Conservation (phyloP, 1,140 invertebrate genomes). For the Akabosia matsudoensis region DNA sequence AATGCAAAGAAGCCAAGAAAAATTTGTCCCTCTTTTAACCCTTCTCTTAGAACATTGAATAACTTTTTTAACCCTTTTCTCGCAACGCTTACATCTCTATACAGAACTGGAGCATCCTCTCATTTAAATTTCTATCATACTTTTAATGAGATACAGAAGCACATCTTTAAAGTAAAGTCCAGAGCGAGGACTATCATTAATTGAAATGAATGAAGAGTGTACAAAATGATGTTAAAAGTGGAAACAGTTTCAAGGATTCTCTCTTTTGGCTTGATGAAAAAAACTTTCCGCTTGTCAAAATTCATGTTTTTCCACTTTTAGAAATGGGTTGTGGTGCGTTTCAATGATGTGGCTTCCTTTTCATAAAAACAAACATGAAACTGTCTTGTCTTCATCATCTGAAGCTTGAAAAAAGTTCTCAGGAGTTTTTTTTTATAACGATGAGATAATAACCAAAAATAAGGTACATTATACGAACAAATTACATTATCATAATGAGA, state of each 20-base stretch:
- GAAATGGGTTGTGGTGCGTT: conserved; percentile 2
- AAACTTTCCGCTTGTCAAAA: conserved; percentile 2
- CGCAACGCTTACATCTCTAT: background rate
- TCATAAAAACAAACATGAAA: background rate
- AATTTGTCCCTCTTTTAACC: background rate
- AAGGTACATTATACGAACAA: no score
- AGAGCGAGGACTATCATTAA: background rate
- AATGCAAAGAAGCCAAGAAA: conserved; percentile 3
- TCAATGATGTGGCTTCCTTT: conserved; percentile 9
- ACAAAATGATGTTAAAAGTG: background rate
- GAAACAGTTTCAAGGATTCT: conserved; percentile 20
- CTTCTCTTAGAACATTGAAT: background rate
- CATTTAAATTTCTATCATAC: background rate
- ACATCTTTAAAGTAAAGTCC: no score
- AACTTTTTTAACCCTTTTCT: background rate
- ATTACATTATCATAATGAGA: background rate
- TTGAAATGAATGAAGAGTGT: background rate
- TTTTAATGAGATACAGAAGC: no score
- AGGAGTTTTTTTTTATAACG: no score
- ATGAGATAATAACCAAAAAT: no score
- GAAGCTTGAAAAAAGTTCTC: no score
- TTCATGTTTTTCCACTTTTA: conserved; percentile 21
- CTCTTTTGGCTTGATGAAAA: no score
- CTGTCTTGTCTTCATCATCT: no score
- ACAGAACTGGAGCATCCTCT: background rate